phyloP scores from a whole-genome alignment of 2,797 vertebrate genomes.

The Okamejei kenojei region DNA sequence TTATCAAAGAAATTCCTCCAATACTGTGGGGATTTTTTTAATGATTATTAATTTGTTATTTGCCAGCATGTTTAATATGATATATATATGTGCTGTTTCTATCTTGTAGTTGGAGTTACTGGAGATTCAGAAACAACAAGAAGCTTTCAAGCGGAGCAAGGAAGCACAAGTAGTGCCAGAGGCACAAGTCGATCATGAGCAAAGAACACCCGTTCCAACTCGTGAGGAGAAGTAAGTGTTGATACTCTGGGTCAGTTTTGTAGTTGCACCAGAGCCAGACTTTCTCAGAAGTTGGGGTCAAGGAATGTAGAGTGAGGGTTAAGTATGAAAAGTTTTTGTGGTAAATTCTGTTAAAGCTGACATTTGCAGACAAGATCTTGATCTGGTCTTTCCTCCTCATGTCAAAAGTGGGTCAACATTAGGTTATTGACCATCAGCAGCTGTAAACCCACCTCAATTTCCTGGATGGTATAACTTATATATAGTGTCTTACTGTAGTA shows the following conservation, averaged over 20 bases:
- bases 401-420: neutral
- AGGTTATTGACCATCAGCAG: neutral
- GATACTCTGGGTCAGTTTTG: neutral
- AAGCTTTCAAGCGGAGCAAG: slow-evolving; percentile 55
- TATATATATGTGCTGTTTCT: slow-evolving; percentile 24
- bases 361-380: neutral
- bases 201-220: neutral
- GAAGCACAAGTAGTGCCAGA: slow-evolving; percentile 41
- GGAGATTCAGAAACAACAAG: slow-evolving; percentile 59
- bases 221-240: slow-evolving; percentile 21
- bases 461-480: neutral
- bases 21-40: neutral
- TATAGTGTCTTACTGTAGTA: neutral
- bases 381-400: neutral
- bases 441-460: neutral
- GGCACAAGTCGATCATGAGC: neutral
- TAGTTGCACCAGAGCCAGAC: neutral
- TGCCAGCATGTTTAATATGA: neutral
- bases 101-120: slow-evolving; percentile 72
- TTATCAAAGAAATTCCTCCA: neutral
- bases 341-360: neutral
- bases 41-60: neutral
- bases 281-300: neutral
- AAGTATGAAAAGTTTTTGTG: neutral
- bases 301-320: neutral